phyloP scores from a whole-genome alignment of 2,797 vertebrate genomes.

The Spinus pinus region DNA sequence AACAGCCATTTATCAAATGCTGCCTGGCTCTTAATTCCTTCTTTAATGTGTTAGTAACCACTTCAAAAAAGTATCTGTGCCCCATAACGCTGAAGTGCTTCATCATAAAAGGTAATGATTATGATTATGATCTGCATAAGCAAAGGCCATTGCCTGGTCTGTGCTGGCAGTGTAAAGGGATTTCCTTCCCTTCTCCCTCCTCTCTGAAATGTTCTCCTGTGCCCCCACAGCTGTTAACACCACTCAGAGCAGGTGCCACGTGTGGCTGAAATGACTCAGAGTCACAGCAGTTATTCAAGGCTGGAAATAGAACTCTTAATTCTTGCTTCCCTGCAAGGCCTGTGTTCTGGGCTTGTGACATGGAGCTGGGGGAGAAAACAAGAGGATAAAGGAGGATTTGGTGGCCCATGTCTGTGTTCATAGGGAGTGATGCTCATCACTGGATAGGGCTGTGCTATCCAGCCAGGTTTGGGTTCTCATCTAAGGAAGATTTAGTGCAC shows the following conservation, averaged over 20 bases:
- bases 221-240: not conserved
- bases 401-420: no score
- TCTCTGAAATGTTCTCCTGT: not conserved
- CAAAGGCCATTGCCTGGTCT: slow-evolving; percentile 39
- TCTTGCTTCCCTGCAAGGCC: not conserved
- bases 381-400: not conserved
- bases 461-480: not conserved
- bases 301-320: not conserved
- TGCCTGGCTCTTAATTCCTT: slow-evolving; percentile 35
- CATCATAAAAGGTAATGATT: slow-evolving; percentile 61
- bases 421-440: not conserved
- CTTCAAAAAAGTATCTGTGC: slow-evolving; percentile 45
- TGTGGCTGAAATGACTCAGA: not conserved
- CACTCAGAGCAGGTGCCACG: not conserved
- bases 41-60: slow-evolving; percentile 65
- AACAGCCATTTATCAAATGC: slow-evolving; percentile 48
- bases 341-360: fast-evolving
- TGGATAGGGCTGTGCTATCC: not conserved
- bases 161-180: slow-evolving; percentile 2
- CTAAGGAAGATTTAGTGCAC: not conserved
- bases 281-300: not conserved
- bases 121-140: slow-evolving; percentile 63
- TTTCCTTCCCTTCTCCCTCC: not conserved
- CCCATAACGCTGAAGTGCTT: slow-evolving; percentile 51
- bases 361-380: not conserved